Conservation (phyloP, 2,797 vertebrate genomes). For the Synanceia verrucosa region DNA sequence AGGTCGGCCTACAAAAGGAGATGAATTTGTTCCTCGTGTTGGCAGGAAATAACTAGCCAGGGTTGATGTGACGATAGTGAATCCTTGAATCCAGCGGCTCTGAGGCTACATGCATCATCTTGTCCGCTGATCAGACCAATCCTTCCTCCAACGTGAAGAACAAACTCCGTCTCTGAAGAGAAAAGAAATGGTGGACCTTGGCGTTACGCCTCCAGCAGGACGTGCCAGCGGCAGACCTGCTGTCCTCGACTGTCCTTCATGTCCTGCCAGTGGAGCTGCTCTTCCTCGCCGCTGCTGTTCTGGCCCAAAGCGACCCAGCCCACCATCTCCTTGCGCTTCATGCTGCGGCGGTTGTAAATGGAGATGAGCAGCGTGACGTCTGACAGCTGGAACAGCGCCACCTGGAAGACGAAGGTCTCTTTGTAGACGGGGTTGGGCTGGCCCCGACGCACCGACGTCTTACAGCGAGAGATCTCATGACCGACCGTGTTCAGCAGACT, state of each 20-base stretch:
- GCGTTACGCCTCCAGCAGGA: slow-evolving; percentile 89
- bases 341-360: slow-evolving; percentile 91
- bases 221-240: slow-evolving; percentile 95
- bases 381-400: slow-evolving; percentile 96
- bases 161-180: slow-evolving; percentile 3
- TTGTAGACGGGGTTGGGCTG: slow-evolving; percentile 98
- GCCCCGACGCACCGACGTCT: slow-evolving; percentile 92
- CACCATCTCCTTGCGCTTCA: slow-evolving; percentile 98
- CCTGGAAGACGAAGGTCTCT: slow-evolving; percentile 98
- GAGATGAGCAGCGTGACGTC: slow-evolving; percentile 95
- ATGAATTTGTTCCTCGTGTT: background rate
- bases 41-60: background rate
- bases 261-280: slow-evolving; percentile 93
- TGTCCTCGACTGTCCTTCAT: slow-evolving; percentile 91
- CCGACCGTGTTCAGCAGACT: slow-evolving; percentile 92
- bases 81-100: background rate
- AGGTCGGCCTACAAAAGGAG: slow-evolving; percentile 5
- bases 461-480: slow-evolving; percentile 95
- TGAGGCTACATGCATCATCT: slow-evolving; percentile 1
- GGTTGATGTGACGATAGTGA: background rate
- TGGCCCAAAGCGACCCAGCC: slow-evolving; percentile 95
- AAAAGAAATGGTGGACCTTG: background rate
- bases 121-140: background rate
- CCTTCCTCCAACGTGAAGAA: background rate
- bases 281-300: slow-evolving; percentile 93